A percentile compares a stretch with the other conserved stretches of the same genome.
phyloP scores from a whole-genome alignment of 2,797 vertebrate genomes.

The Momotus momota region DNA sequence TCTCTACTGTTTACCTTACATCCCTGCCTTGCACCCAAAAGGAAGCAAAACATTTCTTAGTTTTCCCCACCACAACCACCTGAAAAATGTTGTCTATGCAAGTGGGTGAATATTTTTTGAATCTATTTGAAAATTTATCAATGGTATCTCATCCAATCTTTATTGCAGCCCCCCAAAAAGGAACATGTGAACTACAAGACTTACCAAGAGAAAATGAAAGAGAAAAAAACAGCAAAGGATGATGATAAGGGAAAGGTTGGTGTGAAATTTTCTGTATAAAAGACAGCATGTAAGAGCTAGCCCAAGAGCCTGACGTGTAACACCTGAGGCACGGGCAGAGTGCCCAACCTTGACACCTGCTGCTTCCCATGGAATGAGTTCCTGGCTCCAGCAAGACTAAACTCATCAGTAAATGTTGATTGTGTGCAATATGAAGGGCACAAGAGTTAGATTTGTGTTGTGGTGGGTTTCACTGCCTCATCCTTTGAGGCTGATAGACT shows the following conservation, averaged over 20 bases:
- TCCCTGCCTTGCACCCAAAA: neutral
- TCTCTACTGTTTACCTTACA: neutral
- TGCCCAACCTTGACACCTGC: neutral
- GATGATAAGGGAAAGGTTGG: conserved; percentile 83
- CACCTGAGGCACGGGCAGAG: neutral
- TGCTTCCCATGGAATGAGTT: neutral
- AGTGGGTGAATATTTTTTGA: neutral
- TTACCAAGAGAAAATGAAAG: conserved; percentile 88
- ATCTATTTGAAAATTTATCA: neutral
- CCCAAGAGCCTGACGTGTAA: neutral
- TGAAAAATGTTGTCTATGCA: neutral
- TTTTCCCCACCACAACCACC: neutral
- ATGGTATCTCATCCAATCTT: neutral
- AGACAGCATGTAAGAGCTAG: neutral
- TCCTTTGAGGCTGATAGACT: neutral
- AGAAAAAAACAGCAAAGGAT: conserved; percentile 79
- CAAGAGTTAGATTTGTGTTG: neutral
- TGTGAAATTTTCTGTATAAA: neutral
- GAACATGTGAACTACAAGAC: conserved; percentile 89
- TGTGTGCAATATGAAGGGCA: neutral
- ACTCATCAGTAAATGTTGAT: neutral
- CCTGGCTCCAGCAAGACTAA: neutral
- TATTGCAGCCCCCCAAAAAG: conserved; percentile 88
- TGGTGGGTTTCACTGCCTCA: neutral
- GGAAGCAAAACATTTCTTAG: neutral